phyloP scores from a whole-genome alignment of 2,888 invertebrate genomes.

The Cephus spinipes region DNA sequence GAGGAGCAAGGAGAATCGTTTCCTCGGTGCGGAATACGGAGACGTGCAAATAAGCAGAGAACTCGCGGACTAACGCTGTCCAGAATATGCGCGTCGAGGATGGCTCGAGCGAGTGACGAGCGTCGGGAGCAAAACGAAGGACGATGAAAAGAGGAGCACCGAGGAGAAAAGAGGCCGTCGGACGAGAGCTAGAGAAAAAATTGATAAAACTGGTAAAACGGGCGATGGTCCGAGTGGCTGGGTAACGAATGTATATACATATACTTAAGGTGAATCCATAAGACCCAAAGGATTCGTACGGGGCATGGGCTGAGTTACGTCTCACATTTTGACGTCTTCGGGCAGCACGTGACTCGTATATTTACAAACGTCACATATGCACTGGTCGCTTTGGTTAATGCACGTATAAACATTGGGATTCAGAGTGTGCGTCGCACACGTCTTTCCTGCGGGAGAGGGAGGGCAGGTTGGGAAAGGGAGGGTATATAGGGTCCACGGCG shows the following conservation, averaged over 20 bases:
- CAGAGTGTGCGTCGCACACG: background rate
- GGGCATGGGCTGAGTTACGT: slow-evolving; percentile 29
- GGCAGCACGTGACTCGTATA: slow-evolving; percentile 62
- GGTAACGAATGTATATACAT: background rate
- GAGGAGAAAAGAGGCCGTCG: background rate
- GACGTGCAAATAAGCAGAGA: background rate
- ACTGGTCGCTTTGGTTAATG: slow-evolving; percentile 30
- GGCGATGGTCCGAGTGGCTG: background rate
- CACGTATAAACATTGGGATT: slow-evolving; percentile 1
- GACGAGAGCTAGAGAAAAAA: background rate
- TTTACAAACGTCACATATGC: slow-evolving; percentile 57
- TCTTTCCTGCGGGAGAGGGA: slow-evolving; percentile 10
- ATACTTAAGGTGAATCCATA: background rate
- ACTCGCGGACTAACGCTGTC: background rate
- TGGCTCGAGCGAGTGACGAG: background rate
- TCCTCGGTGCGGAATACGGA: background rate
- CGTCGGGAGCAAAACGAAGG: background rate
- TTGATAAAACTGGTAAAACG: background rate
- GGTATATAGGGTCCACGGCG: slow-evolving; percentile 11
- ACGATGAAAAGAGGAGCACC: background rate
- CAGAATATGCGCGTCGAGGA: background rate
- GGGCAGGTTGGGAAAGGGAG: slow-evolving; percentile 11
- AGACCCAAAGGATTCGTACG: background rate
- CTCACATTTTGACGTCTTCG: slow-evolving; percentile 56
- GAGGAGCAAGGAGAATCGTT: background rate